Evolutionary conservation across 2,888 invertebrate genomes (phyloP).

Genomic region (Myathropa florea): DNA sequence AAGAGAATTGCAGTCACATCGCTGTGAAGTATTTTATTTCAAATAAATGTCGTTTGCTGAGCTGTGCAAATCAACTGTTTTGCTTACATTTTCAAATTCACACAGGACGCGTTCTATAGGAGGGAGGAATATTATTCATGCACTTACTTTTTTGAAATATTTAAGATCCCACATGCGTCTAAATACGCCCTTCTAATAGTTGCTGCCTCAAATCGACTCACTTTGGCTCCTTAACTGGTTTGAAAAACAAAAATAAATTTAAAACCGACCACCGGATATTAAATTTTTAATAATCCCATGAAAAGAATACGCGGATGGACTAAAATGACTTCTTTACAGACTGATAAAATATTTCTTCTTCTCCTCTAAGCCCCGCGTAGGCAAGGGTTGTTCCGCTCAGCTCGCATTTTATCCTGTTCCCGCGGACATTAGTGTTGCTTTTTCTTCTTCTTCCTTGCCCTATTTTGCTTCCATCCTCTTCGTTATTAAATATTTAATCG

Average conservation of each 20-base stretch:
- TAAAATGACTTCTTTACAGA: not conserved
- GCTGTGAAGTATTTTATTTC: not conserved
- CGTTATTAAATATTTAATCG: slow-evolving; percentile 38
- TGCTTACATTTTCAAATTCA: not conserved
- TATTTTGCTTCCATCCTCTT: not conserved
- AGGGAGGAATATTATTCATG: too few species aligned
- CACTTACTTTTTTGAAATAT: too few species aligned
- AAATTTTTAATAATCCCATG: slow-evolving; percentile 23
- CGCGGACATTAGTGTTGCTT: slow-evolving; percentile 1
- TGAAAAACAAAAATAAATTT: not conserved
- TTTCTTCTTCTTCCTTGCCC: not conserved
- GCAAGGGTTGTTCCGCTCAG: not conserved
- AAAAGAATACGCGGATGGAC: slow-evolving; percentile 8
- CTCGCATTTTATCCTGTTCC: slow-evolving; percentile 2
- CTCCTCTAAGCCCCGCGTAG: not conserved
- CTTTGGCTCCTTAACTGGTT: not conserved
- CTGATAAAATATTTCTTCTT: not conserved
- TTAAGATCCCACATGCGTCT: not conserved
- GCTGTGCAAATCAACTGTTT: not conserved
- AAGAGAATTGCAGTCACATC: not conserved
- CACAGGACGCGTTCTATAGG: too few species aligned
- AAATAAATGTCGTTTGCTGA: not conserved
- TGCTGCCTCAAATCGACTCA: not conserved
- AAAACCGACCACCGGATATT: slow-evolving; percentile 7
- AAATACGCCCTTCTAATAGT: not conserved